Evolutionary conservation across 2,113 vertebrate genomes (phyloP).

Genomic region (Prionailurus bengalensis): DNA sequence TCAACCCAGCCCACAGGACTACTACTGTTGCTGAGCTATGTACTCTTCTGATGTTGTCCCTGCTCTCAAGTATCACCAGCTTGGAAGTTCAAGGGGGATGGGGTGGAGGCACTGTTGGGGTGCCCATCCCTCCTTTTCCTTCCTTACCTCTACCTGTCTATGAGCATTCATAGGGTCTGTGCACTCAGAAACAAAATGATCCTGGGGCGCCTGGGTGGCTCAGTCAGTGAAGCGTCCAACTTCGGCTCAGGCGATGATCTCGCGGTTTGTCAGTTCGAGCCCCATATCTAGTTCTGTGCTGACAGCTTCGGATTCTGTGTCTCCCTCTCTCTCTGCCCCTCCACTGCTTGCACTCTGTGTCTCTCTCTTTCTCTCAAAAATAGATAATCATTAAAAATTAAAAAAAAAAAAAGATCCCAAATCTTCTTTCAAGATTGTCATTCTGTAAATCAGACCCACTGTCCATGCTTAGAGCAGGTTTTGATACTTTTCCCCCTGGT

Average conservation of each 20-base stretch:
- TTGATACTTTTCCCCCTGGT: neutral
- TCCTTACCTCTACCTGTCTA: neutral
- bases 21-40: neutral
- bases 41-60: neutral
- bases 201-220: neutral
- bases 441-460: neutral
- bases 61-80: neutral
- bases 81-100: neutral
- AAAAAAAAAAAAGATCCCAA: neutral
- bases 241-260: no score
- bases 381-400: no score
- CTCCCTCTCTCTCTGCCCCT: no score
- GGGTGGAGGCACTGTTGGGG: neutral
- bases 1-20: neutral
- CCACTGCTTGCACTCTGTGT: no score
- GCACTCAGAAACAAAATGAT: neutral
- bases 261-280: no score
- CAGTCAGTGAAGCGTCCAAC: no score
- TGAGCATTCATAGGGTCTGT: neutral
- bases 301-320: no score
- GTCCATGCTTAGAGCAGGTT: neutral
- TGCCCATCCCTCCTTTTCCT: neutral
- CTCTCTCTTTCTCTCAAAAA: no score
- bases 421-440: neutral
- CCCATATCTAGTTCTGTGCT: no score